These are phyloP conservation scores for Marcusenius ussheri DNA, from an alignment of 2,113 vertebrate genomes.

Conservation along the genomic window DNA sequence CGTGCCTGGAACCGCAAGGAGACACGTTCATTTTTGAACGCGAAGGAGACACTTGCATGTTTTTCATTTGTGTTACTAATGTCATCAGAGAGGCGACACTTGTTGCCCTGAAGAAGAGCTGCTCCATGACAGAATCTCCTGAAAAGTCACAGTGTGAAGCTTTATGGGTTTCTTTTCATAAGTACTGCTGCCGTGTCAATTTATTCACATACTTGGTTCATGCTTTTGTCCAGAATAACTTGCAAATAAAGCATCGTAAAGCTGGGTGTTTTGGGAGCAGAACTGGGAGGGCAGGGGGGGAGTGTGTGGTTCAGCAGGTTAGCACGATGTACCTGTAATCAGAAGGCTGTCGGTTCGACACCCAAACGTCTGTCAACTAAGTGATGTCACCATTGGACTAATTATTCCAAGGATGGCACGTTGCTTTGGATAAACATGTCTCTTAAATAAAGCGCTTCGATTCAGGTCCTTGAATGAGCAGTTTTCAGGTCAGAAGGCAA, in stretches of 20 bases:
- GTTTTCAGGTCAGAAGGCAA: not conserved
- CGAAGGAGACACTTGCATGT: not conserved
- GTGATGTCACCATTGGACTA: not conserved
- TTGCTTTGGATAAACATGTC: not conserved
- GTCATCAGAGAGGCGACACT: not conserved
- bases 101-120: not conserved
- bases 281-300: not conserved
- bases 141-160: not conserved
- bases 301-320: not conserved
- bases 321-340: not conserved
- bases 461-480: not conserved
- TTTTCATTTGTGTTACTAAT: not conserved
- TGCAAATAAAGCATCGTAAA: not conserved
- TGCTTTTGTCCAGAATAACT: not conserved
- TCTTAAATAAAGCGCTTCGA: not conserved
- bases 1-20: not conserved
- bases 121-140: not conserved
- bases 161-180: not conserved
- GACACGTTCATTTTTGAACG: not conserved
- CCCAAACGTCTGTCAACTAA: not conserved
- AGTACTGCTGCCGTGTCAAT: not conserved
- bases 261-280: not conserved
- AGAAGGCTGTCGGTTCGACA: not conserved
- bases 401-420: not conserved
- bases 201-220: not conserved